phyloP scores from a whole-genome alignment of 2,888 invertebrate species.

The Torymus tubicola region DNA sequence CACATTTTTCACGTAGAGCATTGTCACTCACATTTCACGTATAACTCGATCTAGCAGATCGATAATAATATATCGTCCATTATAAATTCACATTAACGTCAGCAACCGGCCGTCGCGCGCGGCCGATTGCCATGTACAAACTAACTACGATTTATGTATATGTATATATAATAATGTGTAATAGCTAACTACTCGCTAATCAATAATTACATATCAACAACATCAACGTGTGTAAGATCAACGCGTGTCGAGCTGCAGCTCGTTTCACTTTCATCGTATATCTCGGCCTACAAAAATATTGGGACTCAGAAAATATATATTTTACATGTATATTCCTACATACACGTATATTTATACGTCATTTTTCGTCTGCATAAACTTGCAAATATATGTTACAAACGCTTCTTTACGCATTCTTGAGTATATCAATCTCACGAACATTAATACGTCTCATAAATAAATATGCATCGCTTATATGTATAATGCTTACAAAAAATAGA shows the following conservation, averaged over 20 bases:
- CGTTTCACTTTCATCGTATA: slow-evolving; percentile 1
- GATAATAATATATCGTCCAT: slow-evolving; percentile 34
- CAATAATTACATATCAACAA: slow-evolving; percentile 55
- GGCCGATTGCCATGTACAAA: slow-evolving; percentile 30
- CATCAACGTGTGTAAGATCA: slow-evolving; percentile 1
- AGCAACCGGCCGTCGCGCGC: slow-evolving; percentile 35
- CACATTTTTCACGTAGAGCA: slow-evolving; percentile 25
- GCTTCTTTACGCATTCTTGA: slow-evolving; percentile 1
- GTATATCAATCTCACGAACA: slow-evolving; percentile 7
- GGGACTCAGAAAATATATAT: slow-evolving; percentile 19
- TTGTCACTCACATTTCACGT: slow-evolving; percentile 4
- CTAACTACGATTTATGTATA: slow-evolving; percentile 19
- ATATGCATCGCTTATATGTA: slow-evolving; percentile 25
- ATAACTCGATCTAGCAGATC: slow-evolving; percentile 45
- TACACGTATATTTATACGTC: not conserved
- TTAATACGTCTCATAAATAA: slow-evolving; percentile 8
- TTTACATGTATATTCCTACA: not conserved
- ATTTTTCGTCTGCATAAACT: not conserved
- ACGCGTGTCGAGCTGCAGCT: not conserved
- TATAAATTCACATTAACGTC: slow-evolving; percentile 31
- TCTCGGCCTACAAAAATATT: slow-evolving; percentile 35
- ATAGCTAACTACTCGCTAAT: slow-evolving; percentile 46
- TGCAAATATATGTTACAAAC: slow-evolving; percentile 26
- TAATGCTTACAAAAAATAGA: slow-evolving; percentile 20
- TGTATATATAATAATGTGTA: not conserved